Evolutionary conservation across 2,888 invertebrate species (phyloP), one percentile per base, ranked within the genome.

Genomic region (Drosophila ustulata): DNA sequence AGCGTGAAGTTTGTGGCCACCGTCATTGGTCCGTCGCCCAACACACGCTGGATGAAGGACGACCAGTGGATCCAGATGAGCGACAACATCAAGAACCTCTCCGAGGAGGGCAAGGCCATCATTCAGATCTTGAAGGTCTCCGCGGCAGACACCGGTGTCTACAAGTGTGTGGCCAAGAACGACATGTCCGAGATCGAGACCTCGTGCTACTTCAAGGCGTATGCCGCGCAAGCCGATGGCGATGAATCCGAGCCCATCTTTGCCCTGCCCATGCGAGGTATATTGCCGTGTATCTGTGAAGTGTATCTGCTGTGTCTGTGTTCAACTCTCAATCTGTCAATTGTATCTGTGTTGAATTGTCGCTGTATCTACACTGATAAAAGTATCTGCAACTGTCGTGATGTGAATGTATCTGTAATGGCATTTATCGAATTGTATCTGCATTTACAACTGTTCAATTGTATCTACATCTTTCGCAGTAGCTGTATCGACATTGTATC

Each of bases 81-180:
- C 80, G 92, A 94, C 4, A 95, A 94, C 66, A 93, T 94, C 71
- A 93, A 93, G 84, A 95, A 94, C 28, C 94, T 94, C 49, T 94
- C 94, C 43, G 92, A 94, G 3, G 95, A 95, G 84, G 96, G 96
- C 8, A 93, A 96, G 66, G 95, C 96, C 26, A 95, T 95, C 45
- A 90, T 97, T 55, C 96, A 97, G 92, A 93, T 97, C 13, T 91
- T 94, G 28, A 94, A 95, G 71, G 95, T 95, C 0, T 93, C 94
- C 2, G 92, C 94, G 0, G 94, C 93, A 68, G 96, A 96, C 91
- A 94, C 95, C 3, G 97, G 96, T n/a, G 95, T 96, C 81, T 97
- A 97, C 89, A 95, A 95, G 28, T 97, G 97, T 89, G 93, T 96
- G 4, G 97, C 96, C 39, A 94, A 94, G 84, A 97, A 97, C 91